Percentiles rank a stretch among this genome's conserved stretches.
These are phyloP conservation scores for Gambusia yucatana DNA, from an alignment of 2,797 vertebrate species.

Conservation along the genomic window DNA sequence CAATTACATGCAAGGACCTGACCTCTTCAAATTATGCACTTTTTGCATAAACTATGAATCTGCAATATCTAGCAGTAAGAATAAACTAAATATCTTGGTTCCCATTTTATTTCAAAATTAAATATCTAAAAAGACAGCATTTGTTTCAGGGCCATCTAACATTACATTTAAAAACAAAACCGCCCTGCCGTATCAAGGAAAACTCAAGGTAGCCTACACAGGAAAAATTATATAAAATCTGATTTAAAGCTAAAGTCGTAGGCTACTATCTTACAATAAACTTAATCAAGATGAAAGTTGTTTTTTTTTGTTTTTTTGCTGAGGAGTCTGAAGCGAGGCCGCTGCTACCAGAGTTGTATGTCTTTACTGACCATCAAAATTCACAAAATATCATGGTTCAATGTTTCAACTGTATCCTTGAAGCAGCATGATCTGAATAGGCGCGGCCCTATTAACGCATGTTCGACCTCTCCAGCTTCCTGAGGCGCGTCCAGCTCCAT, in stretches of 20 bases:
- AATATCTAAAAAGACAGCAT: background rate
- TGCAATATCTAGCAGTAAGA: background rate
- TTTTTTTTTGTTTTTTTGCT: background rate
- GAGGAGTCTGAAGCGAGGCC: background rate
- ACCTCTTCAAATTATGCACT: background rate
- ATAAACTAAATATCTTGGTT: constrained; percentile 9
- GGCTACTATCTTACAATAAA: constrained; percentile 14
- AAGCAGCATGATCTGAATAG: constrained; percentile 19
- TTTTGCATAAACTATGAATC: background rate
- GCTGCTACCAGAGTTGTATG: constrained; percentile 7
- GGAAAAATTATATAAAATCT: constrained; percentile 16
- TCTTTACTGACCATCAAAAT: constrained; percentile 26
- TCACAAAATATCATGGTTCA: constrained; percentile 6
- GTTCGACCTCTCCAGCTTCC: constrained; percentile 19
- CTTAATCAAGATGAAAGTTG: constrained; percentile 5
- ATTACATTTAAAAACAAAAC: constrained; percentile 15
- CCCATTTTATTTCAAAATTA: constrained; percentile 2
- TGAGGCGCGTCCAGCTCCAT: constrained; percentile 24
- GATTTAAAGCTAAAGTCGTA: constrained; percentile 6
- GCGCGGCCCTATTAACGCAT: constrained; percentile 3
- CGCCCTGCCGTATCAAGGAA: constrained; percentile 8
- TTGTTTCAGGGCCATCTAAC: constrained; percentile 1
- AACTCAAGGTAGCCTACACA: constrained; percentile 13
- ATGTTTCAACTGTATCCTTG: constrained; percentile 11
- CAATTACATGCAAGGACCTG: constrained; percentile 6